Conservation (phyloP, 37 sponge, comb jelly and placozoan genomes). For the Beroe forskalii region DNA sequence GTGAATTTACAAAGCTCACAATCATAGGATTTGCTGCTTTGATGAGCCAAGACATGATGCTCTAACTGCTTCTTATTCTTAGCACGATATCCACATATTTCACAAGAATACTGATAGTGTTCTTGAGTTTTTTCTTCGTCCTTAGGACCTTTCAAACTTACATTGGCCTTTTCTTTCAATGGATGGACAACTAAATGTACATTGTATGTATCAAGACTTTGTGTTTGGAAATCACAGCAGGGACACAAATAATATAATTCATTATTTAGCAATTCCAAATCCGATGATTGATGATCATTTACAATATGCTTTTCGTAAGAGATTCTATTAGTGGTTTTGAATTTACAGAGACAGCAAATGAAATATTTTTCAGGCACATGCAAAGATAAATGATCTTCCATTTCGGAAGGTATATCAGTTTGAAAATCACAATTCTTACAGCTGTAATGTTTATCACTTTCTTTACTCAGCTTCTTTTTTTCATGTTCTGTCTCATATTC, state of each 20-base stretch:
- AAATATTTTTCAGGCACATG: not conserved
- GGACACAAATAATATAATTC: conserved; percentile 1
- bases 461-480: conserved; percentile 5
- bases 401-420: not conserved
- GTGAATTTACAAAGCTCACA: conserved; percentile 43
- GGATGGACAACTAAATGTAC: conserved; percentile 27
- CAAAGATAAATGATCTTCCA: not conserved
- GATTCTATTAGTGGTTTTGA: not conserved
- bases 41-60: conserved; percentile 1
- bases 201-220: conserved; percentile 26
- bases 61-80: conserved; percentile 6
- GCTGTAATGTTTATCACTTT: conserved; percentile 23
- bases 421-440: conserved; percentile 21
- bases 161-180: not conserved
- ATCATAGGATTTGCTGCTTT: conserved; percentile 20
- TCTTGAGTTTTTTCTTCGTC: not conserved
- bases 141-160: not conserved
- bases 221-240: conserved; percentile 8
- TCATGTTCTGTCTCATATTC: conserved; percentile 15
- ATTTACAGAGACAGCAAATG: not conserved
- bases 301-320: not conserved
- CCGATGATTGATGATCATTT: not conserved
- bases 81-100: conserved; percentile 11
- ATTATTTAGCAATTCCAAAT: not conserved
- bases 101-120: not conserved